Base-by-base conservation (phyloP, 2,888 invertebrate species). In the Diaphora mendica region DNA sequence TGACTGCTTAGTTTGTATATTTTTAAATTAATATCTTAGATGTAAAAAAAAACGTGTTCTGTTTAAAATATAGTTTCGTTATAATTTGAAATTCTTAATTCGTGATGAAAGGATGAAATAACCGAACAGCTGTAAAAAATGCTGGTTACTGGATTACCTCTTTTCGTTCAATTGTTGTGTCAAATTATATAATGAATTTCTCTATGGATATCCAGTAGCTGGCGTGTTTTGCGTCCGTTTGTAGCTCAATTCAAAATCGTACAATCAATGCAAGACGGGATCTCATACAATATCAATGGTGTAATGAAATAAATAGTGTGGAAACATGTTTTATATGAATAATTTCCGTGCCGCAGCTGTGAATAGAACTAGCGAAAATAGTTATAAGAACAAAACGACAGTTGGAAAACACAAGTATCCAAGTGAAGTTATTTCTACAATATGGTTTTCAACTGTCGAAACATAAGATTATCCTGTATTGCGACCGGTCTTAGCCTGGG, bases 1-100 rank as follows among this genome's bases (percentile, higher is more conserved):
- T 93, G 95, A 95, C 95, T 95, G 95, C 95, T 93, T 95, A 95
- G 95, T 95, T 94, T 92, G 90, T 95, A 95, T 92, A 91, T 90
- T 92, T 91, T 91, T 91, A 90, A 91, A 91, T 92, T 91, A 92
- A 91, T 91, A 88, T 85, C 90, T 89, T 87, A 91, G 87, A 87
- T 89, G 59, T 85, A 83, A 88, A 86, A 88, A 86, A 84, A 87
- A 87, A 91, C 88, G 90, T 90, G 91, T 92, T 92, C 91, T 89
- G 91, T 92, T 91, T 84, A 87, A 69, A 62, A 44, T 90, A 87
- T 89, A 87, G 87, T 88, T 90, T 87, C 84, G 88, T 91, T 89
- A 84, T 84, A 85, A 88, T 87, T 86, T 86, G 81, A 82, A 82
- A 88, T 88, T 87, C 84, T 86, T 83, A 82, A 84, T 85, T 82